Evolutionary conservation across 2,888 invertebrate genomes (phyloP).

Genomic region (Myopa tessellatipennis): DNA sequence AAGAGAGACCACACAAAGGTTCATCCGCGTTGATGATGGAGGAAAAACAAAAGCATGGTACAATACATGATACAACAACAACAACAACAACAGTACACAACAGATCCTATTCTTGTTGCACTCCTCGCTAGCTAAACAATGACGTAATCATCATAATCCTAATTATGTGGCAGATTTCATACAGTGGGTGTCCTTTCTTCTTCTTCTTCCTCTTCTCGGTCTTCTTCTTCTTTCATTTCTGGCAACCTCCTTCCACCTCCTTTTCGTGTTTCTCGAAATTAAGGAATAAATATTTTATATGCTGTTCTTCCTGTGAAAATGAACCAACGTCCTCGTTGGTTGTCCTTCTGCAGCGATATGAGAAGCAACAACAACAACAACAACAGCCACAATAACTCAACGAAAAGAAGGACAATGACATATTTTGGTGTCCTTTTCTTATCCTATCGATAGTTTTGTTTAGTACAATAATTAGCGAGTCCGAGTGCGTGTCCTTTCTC

Average conservation of each 20-base stretch:
- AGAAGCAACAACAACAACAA: background rate
- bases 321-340: conserved; percentile 15
- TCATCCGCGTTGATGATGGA: background rate
- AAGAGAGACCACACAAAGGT: conserved; percentile 45
- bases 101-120: background rate
- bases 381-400: background rate
- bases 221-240: background rate
- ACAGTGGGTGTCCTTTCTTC: conserved; percentile 42
- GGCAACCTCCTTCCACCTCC: background rate
- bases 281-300: conserved; percentile 25
- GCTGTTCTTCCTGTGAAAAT: conserved; percentile 22
- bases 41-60: background rate
- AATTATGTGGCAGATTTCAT: conserved; percentile 50
- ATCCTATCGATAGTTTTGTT: conserved; percentile 9
- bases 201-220: background rate
- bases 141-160: conserved; percentile 42
- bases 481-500: conserved; percentile 27
- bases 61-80: conserved; percentile 28
- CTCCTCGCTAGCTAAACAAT: conserved; percentile 23
- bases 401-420: conserved; percentile 43
- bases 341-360: background rate
- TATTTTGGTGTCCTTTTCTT: conserved; percentile 36
- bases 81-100: conserved; percentile 1
- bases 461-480: conserved; percentile 38
- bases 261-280: conserved; percentile 30